phyloP scores from a whole-genome alignment of 2,888 invertebrate species.

The Erebia aethiops region DNA sequence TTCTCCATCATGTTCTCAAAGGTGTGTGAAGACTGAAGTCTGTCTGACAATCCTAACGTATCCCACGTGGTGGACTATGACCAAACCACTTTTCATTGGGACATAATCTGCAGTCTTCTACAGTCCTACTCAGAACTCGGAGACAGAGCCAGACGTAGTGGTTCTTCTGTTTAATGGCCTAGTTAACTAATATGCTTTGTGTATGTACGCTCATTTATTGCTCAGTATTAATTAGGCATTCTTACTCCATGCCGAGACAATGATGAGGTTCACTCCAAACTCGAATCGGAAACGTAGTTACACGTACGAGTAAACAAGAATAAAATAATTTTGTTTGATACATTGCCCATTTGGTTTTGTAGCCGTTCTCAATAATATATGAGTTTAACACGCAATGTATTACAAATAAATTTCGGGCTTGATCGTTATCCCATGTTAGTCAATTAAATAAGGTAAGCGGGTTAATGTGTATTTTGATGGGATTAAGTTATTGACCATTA shows the following conservation, averaged over 20 bases:
- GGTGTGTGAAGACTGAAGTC: no score
- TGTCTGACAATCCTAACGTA: no score
- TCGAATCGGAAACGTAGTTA: background rate
- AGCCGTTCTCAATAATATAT: background rate
- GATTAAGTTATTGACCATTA: conserved; percentile 60
- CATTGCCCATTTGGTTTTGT: conserved; percentile 11
- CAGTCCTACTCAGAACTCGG: no score
- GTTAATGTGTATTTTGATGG: conserved; percentile 52
- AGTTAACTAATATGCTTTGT: conserved; percentile 16
- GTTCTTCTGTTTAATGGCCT: background rate
- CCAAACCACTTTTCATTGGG: no score
- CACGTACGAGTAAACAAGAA: background rate
- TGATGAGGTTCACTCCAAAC: conserved; percentile 50
- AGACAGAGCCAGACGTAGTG: background rate
- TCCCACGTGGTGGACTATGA: no score
- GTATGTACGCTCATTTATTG: conserved; percentile 45
- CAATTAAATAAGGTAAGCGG: conserved; percentile 25
- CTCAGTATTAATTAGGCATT: conserved; percentile 44
- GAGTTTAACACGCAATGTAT: conserved; percentile 23
- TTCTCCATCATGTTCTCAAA: no score
- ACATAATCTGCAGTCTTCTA: no score
- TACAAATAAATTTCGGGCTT: conserved; percentile 1
- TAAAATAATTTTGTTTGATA: conserved; percentile 3
- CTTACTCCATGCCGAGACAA: conserved; percentile 53
- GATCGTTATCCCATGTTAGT: background rate